Evolutionary conservation across 2,888 invertebrate genomes (phyloP), one percentile per base, ranked within the genome.

Genomic region (Eristalinus aeneus): DNA sequence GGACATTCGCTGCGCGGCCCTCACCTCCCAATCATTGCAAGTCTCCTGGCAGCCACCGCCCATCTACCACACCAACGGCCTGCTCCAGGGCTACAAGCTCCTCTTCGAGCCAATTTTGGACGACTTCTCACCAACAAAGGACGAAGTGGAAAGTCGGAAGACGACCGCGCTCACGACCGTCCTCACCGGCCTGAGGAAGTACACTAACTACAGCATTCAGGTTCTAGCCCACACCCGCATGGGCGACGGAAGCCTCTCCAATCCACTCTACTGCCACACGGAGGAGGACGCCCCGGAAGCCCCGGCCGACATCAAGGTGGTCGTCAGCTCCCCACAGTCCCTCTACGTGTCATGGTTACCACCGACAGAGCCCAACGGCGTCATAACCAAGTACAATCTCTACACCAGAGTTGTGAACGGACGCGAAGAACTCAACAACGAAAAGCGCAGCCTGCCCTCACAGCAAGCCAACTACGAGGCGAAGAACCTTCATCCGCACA

Each of bases 201-300:
- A 94, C 91, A 95, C 96, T 36, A 97, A 97, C 92, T 97, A 97
- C 92, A 96, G 96, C 90, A 94, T 97, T 82, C 96, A 96, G 92
- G 96, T 97, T 10, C 90, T 96, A 89, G 96, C 97, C 0, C 96
- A 94, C 91, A 97, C 97, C 0, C 94, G 96, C 90, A 95, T 96
- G 89, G 97, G 97, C 0, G 96, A 96, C 90, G 97, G 97, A 1
- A 94, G 95, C 5, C 92, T 95, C 77, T 95, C 96, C 39, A 93
- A 94, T 83, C 94, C 96, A 0, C 93, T 95, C 39, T 96, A 94
- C 90, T 96, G 97, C 89, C 95, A 95, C 89, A 97, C 97, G 1
- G 95, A 96, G 89, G 96, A 97, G 93, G 97, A 97, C 92, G 97
- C 96, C 63, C 97, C 97, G 10, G 96, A 96, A 78, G 94, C 95